Evolutionary conservation across 2,888 invertebrate genomes (phyloP).

Genomic region (Lysandra bellargus): DNA sequence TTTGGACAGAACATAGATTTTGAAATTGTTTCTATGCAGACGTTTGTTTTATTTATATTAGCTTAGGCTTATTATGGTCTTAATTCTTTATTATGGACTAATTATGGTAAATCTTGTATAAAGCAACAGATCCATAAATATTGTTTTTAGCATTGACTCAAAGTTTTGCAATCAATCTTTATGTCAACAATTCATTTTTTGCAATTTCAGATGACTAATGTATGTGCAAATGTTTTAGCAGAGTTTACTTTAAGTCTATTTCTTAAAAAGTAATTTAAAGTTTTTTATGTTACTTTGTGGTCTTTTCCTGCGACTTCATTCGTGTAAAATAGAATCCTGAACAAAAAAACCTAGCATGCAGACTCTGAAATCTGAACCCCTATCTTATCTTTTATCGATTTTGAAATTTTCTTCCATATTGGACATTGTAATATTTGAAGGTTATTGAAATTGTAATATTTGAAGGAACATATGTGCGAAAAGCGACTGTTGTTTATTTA

Average conservation of each 20-base stretch:
- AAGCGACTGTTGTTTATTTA: too few species aligned
- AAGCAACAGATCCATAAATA: too few species aligned
- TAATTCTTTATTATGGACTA: too few species aligned
- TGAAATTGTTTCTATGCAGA: not conserved
- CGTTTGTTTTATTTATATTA: not conserved
- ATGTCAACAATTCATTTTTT: not conserved
- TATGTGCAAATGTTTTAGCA: not conserved
- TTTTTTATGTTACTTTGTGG: not conserved
- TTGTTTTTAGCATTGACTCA: too few species aligned
- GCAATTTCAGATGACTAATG: not conserved
- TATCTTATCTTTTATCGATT: too few species aligned
- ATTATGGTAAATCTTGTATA: not conserved
- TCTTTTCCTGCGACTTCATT: not conserved
- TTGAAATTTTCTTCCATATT: too few species aligned
- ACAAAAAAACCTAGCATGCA: not conserved
- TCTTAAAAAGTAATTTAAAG: not conserved
- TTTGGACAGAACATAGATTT: not conserved
- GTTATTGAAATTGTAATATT: too few species aligned
- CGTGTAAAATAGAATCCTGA: not conserved
- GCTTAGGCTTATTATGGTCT: too few species aligned
- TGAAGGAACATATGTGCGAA: too few species aligned
- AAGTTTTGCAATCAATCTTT: too few species aligned
- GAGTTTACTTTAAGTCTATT: not conserved
- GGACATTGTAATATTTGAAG: too few species aligned
- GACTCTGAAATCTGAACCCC: not conserved